Evolutionary conservation across 1,140 invertebrate species (phyloP).

Genomic region (Sminthurides bifidus): DNA sequence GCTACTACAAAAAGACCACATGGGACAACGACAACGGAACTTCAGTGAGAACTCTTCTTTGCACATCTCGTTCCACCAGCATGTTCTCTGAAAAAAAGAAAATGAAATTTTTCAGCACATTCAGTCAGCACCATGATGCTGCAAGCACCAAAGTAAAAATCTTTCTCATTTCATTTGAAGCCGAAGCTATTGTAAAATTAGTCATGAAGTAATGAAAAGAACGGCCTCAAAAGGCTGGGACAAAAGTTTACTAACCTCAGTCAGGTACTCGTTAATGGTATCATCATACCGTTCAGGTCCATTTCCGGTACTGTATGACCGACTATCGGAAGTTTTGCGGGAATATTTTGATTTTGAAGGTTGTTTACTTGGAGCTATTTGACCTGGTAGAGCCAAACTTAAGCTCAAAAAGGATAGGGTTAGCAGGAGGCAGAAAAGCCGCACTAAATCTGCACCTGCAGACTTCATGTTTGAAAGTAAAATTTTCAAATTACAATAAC

Average conservation of each 20-base stretch:
- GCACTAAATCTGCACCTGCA: neutral
- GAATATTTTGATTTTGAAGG: conserved; percentile 12
- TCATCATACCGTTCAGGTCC: conserved; percentile 43
- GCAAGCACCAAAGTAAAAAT: conserved; percentile 1
- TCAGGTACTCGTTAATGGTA: conserved; percentile 62
- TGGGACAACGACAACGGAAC: conserved; percentile 73
- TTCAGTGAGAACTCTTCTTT: conserved; percentile 49
- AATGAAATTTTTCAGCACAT: no score
- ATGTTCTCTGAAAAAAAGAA: conserved; percentile 52
- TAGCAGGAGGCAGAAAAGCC: neutral
- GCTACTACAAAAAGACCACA: conserved; percentile 73
- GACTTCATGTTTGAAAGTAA: no score
- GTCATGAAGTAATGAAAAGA: no score
- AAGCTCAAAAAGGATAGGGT: neutral
- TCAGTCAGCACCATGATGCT: no score
- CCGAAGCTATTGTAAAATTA: no score
- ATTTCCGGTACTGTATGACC: neutral
- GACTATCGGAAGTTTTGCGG: neutral
- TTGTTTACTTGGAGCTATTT: conserved; percentile 5
- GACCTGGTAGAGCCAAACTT: conserved; percentile 2
- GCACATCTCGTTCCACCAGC: conserved; percentile 86
- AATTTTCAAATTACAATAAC: no score
- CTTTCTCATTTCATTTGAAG: no score
- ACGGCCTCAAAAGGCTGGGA: no score
- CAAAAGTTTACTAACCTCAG: conserved; percentile 48